phyloP scores from a whole-genome alignment of 2,888 invertebrate genomes.

The Sabellastarte sp. region DNA sequence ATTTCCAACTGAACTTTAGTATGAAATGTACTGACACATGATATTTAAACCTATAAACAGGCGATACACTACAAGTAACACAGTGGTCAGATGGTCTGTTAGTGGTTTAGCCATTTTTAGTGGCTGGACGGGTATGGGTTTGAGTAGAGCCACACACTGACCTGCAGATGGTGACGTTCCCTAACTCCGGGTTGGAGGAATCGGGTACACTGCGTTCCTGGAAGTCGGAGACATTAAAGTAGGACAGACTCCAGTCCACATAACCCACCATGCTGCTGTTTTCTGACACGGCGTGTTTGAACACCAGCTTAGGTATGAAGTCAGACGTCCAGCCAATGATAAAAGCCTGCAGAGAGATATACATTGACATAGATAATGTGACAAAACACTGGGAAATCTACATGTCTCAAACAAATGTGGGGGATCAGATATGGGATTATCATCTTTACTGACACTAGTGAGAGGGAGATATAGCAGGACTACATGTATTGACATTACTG shows the following conservation, averaged over 20 bases:
- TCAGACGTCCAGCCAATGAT: constrained; percentile 98
- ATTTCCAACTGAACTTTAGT: too few species aligned
- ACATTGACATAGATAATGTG: too few species aligned
- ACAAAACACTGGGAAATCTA: too few species aligned
- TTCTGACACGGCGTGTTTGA: constrained; percentile 66
- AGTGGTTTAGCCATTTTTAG: too few species aligned
- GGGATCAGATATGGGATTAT: too few species aligned
- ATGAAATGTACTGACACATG: too few species aligned
- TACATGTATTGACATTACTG: neutral
- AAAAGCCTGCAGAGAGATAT: constrained; percentile 72
- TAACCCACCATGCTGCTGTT: constrained; percentile 36
- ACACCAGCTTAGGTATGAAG: constrained; percentile 92
- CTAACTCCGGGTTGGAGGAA: constrained; percentile 28
- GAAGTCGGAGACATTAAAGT: constrained; percentile 42
- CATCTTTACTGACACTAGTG: neutral
- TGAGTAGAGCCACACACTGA: constrained; percentile 15
- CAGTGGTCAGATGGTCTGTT: too few species aligned
- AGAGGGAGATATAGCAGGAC: too few species aligned
- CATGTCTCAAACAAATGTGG: too few species aligned
- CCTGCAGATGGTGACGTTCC: constrained; percentile 44
- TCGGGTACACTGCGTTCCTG: constrained; percentile 35
- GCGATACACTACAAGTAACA: too few species aligned
- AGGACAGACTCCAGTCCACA: constrained; percentile 46
- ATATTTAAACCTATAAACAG: too few species aligned
- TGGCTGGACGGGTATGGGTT: too few species aligned